Percentiles rank a stretch among this genome's conserved stretches.
Evolutionary conservation across 2,113 vertebrate genomes (phyloP).

Genomic region (Oostethus manadensis): DNA sequence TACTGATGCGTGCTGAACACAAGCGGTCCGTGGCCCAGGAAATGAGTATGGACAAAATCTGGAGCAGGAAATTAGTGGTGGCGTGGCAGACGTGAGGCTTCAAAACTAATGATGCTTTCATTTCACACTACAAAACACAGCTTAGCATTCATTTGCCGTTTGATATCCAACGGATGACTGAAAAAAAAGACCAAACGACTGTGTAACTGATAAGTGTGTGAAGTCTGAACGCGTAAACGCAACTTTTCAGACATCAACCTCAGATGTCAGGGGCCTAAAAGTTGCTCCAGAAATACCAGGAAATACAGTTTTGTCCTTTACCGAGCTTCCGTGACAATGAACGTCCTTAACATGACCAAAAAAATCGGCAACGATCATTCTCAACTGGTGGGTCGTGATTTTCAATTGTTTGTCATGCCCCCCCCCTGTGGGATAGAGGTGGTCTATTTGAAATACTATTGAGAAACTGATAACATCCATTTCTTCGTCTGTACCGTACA

Average conservation of each 20-base stretch:
- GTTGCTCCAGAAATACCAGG: background rate
- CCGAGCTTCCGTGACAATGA: background rate
- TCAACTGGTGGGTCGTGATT: too few species aligned
- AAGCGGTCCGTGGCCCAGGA: conserved; percentile 18
- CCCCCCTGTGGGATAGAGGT: too few species aligned
- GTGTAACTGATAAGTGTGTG: background rate
- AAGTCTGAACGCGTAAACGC: too few species aligned
- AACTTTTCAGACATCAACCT: background rate
- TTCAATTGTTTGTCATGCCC: too few species aligned
- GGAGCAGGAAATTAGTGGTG: conserved; percentile 35
- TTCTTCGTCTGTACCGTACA: too few species aligned
- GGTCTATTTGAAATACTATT: too few species aligned
- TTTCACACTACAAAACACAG: conserved; percentile 22
- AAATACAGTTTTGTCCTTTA: background rate
- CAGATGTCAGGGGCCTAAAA: background rate
- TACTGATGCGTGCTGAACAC: conserved; percentile 14
- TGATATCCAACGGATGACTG: conserved; percentile 25
- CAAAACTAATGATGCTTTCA: conserved; percentile 35
- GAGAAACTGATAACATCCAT: too few species aligned
- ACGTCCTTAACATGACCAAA: too few species aligned
- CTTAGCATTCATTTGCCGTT: conserved; percentile 20
- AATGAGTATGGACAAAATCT: conserved; percentile 16
- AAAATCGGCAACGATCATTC: too few species aligned
- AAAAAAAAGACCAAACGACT: conserved; percentile 14
- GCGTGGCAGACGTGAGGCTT: background rate